These are phyloP conservation scores for Temnothorax unifasciatus DNA, from an alignment of 2,888 invertebrate species.

Conservation along the genomic window DNA sequence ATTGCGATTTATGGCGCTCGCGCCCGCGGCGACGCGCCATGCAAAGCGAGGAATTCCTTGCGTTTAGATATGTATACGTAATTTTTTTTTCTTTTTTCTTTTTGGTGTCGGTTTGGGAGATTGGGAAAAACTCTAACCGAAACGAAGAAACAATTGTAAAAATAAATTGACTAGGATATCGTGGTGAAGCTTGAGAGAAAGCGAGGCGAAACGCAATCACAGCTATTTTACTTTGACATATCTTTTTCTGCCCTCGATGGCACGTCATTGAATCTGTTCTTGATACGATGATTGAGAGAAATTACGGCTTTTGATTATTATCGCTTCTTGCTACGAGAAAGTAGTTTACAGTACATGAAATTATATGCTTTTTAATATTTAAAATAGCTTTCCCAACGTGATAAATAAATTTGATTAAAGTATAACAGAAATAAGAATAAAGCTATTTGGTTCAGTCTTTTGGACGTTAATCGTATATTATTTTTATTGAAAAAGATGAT, in stretches of 20 bases:
- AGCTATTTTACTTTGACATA: constrained; percentile 33
- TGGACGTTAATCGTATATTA: not conserved
- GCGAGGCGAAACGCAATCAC: constrained; percentile 58
- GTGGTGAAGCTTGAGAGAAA: constrained; percentile 47
- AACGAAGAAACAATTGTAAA: constrained; percentile 63
- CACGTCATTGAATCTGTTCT: not conserved
- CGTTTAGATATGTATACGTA: constrained; percentile 52
- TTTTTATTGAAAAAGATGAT: constrained; percentile 5
- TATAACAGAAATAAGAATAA: not conserved
- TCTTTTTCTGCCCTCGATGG: not conserved
- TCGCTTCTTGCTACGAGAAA: constrained; percentile 11
- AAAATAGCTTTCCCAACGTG: not conserved
- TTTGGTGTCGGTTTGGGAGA: constrained; percentile 79
- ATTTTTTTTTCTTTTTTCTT: constrained; percentile 62
- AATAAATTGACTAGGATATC: constrained; percentile 46
- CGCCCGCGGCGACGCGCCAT: constrained; percentile 39
- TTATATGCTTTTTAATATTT: constrained; percentile 6
- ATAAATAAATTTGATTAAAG: not conserved
- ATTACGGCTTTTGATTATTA: constrained; percentile 8
- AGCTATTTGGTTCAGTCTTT: not conserved
- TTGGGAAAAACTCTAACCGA: constrained; percentile 79
- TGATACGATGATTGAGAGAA: constrained; percentile 4
- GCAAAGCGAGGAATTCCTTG: constrained; percentile 53
- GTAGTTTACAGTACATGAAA: not conserved
- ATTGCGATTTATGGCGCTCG: constrained; percentile 53